Base-by-base conservation (phyloP, 2,797 vertebrate genomes). In the Myotis findleyi region DNA sequence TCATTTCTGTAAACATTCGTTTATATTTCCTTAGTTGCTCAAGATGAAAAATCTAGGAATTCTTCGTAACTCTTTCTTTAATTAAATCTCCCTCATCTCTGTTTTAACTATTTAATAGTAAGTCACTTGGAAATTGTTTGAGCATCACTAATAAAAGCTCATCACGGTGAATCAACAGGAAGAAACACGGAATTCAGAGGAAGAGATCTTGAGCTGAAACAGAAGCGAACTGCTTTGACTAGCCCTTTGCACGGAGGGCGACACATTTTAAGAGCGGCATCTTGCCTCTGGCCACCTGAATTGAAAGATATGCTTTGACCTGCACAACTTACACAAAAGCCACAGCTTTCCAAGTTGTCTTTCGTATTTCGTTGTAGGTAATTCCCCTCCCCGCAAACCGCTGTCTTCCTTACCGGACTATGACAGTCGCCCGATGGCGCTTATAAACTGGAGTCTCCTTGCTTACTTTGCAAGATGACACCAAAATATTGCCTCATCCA, bases 381-480 rank as follows among this genome's bases (percentile, higher is more conserved):
- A 38, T 69, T 64, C 18, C 1, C 9, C 12, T n/a, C 66, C 7
- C 6, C 18, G 62, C 9, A 66, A 73, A 72, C 68, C 69, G 72
- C 23, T 49, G 6, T 73, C 90, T 96, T 95, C 38, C 41, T 92
- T 91, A 79, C n/a, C 55, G 47, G 38, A 83, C 30, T 71, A 0
- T 93, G 92, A 82, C 53, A 41, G 51, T 82, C 79, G 36, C n/a
- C 27, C 66, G n/a, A 21, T 6, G 68, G 38, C 92, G 57, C 44
- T 91, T 92, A 93, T 89, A 68, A 94, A 86, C 62, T 71, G 47
- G 64, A 94, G 36, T 93, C 69, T 69, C 55, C 55, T 81, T 94
- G 89, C 95, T 96, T 97, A 94, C 93, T 91, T 95, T 95, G 91
- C 93, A 96, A 95, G 83, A 96, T 96, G 94, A 94, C 94, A 53